Evolutionary conservation across 2,797 vertebrate species (phyloP).

Genomic region (Buceros bicornis): DNA sequence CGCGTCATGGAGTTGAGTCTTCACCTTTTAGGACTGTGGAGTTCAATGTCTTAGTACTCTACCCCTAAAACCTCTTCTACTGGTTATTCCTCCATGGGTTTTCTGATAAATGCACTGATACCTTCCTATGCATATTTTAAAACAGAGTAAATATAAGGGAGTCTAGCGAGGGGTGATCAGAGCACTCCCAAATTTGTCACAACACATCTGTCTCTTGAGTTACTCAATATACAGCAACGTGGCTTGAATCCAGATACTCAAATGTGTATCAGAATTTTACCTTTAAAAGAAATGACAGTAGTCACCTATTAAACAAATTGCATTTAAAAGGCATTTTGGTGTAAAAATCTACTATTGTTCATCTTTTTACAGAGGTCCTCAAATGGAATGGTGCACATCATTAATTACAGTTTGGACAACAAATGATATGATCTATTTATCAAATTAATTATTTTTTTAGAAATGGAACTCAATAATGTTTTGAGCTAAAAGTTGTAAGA

Average conservation of each 20-base stretch:
- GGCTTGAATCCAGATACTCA: not conserved
- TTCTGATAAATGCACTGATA: not conserved
- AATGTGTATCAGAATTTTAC: not conserved
- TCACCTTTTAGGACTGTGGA: not conserved
- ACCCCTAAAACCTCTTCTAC: not conserved
- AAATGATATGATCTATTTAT: not conserved
- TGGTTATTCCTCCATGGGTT: not conserved
- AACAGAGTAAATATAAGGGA: not conserved
- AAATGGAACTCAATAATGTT: not conserved
- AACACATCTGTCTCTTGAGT: not conserved
- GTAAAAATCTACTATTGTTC: not conserved
- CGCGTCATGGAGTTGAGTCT: not conserved
- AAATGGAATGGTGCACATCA: rapidly evolving
- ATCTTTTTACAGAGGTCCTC: not conserved
- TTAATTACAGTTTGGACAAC: not conserved
- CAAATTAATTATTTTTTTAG: not conserved
- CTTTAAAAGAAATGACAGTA: not conserved
- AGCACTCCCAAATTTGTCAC: not conserved
- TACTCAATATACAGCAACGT: not conserved
- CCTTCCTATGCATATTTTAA: not conserved
- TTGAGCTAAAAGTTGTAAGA: not conserved
- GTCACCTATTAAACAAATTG: not conserved
- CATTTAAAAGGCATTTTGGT: not conserved
- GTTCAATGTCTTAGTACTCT: not conserved
- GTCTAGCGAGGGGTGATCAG: not conserved